Evolutionary conservation across 2,797 vertebrate species (phyloP), one percentile per base, ranked within the genome.

Genomic region (Salarias fasciatus): DNA sequence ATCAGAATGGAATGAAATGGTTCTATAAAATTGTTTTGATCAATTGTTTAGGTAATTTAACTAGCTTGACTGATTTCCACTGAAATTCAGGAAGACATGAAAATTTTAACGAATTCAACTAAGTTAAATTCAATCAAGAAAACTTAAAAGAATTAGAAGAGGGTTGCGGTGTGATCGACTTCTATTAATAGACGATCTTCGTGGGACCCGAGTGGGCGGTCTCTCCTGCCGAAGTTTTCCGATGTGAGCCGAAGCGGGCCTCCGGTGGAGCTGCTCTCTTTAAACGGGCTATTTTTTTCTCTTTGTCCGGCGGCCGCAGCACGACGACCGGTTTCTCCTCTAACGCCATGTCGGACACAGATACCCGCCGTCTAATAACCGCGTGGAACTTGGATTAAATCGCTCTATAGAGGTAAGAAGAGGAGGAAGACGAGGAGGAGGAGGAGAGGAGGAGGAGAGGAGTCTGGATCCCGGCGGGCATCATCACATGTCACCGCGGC

Each of bases 301-400:
- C 83, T 86, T 84, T 80, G 86, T 85, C 76, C n/a, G n/a, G n/a
- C n/a, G n/a, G n/a, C n/a, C 58, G 40, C 66, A 40, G 40, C 50
- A 51, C 28, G 58, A 51, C 75, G 60, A 74, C 75, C 73, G 56
- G 60, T 67, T 77, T 51, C 72, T 18, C 75, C 78, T 86, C 84
- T 69, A 77, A 83, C 70, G 58, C 52, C 53, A 69, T 82, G 67
- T 50, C 62, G 38, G 50, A 41, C 63, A 54, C 58, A 33, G 48
- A 57, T 8, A 3, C 24, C 18, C 18, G 2, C 24, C 18, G 18
- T 18, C 18, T 24, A n/a, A n/a, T n/a, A n/a, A n/a, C n/a, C n/a
- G 18, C 3, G 18, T 24, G 18, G 18, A 24, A 18, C 18, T 24
- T 3, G 18, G 18, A 24, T 3, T 24, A 24, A 24, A 24, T 18